A percentile compares a stretch with the other conserved stretches of the same genome.
Conservation (phyloP, 1,140 invertebrate genomes). For the Pogonomyrmex barbatus region DNA sequence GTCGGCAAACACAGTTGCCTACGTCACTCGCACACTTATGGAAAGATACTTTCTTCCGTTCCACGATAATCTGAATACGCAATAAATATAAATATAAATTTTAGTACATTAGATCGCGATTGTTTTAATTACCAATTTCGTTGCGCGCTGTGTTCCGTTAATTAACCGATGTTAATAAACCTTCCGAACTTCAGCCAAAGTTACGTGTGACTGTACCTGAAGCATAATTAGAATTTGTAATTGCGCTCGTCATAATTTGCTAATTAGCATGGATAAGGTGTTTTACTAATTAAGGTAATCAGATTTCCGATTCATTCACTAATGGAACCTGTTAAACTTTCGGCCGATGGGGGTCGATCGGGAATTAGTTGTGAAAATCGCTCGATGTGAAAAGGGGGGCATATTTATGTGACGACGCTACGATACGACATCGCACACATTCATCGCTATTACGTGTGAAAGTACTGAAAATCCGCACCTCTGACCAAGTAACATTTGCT, state of each 20-base stretch:
- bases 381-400: neutral
- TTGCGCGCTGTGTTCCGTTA: slow-evolving; percentile 4
- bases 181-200: neutral
- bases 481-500: slow-evolving; percentile 60
- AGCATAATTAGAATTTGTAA: slow-evolving; percentile 38
- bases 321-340: slow-evolving; percentile 20
- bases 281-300: slow-evolving; percentile 31
- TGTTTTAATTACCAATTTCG: slow-evolving; percentile 23
- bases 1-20: neutral
- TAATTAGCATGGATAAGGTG: neutral
- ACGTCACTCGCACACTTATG: neutral
- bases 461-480: slow-evolving; percentile 31
- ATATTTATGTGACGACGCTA: neutral
- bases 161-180: slow-evolving; percentile 30
- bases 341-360: neutral
- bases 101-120: neutral
- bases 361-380: slow-evolving; percentile 3
- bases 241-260: slow-evolving; percentile 20
- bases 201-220: neutral
- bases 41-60: neutral
- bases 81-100: neutral
- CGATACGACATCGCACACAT: slow-evolving; percentile 1
- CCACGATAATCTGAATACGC: neutral
- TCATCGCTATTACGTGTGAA: slow-evolving; percentile 39
- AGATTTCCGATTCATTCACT: neutral